phyloP scores from a whole-genome alignment of 2,113 vertebrate genomes.

The Salvelinus sp. region DNA sequence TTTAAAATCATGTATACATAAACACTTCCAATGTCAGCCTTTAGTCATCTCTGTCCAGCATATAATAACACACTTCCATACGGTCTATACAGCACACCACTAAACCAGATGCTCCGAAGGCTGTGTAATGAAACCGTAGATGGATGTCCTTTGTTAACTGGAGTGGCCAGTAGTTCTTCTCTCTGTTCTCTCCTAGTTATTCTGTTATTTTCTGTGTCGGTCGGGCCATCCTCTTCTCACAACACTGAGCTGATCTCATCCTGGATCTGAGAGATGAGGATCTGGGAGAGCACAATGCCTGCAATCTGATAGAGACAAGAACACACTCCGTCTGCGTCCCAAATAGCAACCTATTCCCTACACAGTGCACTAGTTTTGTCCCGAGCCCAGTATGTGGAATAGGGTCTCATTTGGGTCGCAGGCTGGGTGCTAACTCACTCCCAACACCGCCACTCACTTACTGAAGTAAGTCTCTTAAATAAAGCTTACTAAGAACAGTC shows the following conservation, averaged over 20 bases:
- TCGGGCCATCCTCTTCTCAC: slow-evolving; percentile 37
- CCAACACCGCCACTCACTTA: neutral
- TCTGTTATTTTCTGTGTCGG: neutral
- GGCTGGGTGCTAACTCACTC: neutral
- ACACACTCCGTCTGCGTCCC: neutral
- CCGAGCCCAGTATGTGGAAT: neutral
- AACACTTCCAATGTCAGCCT: slow-evolving; percentile 18
- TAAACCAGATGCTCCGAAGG: too few relatives aligned
- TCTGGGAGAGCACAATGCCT: slow-evolving; percentile 77
- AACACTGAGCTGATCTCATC: slow-evolving; percentile 71
- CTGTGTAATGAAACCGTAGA: too few relatives aligned
- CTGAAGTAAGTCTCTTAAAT: neutral
- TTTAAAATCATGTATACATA: slow-evolving; percentile 30
- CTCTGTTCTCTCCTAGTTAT: neutral
- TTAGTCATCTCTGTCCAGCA: neutral
- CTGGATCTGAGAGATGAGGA: slow-evolving; percentile 78
- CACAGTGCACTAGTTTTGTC: too few relatives aligned
- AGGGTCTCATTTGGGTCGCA: neutral
- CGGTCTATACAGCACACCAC: too few relatives aligned
- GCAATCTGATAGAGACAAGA: slow-evolving; percentile 64
- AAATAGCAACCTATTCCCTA: too few relatives aligned
- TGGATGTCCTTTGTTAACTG: too few relatives aligned
- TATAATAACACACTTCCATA: too few relatives aligned
- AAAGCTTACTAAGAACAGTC: neutral
- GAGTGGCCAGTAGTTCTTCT: neutral